Conservation (phyloP, 2,797 vertebrate genomes). For the Urophycis tenuis region DNA sequence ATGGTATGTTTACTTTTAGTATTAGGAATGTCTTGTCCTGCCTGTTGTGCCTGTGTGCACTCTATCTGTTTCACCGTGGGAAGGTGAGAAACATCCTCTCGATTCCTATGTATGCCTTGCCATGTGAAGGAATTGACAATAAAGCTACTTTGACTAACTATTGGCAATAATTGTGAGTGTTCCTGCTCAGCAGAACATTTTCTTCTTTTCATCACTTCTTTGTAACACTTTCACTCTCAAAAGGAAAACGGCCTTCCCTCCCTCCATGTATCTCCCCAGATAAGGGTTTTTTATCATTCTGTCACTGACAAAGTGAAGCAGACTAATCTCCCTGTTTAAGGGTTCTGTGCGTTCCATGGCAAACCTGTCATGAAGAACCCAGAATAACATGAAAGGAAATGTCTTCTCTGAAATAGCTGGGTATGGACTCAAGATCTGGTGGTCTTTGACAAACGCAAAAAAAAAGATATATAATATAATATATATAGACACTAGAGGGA, state of each 20-base stretch:
- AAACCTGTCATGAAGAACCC: conserved; percentile 31
- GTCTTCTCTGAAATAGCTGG: too few species aligned
- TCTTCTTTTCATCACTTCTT: background rate
- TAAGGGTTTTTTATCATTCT: conserved; percentile 57
- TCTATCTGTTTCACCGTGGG: too few species aligned
- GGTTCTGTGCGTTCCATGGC: conserved; percentile 31
- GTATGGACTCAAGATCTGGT: background rate
- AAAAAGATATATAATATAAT: too few species aligned
- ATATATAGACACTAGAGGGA: background rate
- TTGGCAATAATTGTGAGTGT: background rate
- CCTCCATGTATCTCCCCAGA: conserved; percentile 38
- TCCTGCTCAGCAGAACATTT: too few species aligned
- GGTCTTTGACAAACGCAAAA: background rate
- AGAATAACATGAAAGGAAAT: background rate
- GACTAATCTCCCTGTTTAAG: conserved; percentile 54
- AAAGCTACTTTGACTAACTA: background rate
- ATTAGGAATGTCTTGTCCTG: too few species aligned
- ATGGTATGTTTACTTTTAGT: too few species aligned
- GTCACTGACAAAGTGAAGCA: conserved; percentile 44
- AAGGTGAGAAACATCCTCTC: too few species aligned
- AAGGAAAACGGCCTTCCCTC: background rate
- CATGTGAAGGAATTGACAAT: too few species aligned
- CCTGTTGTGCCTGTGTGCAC: too few species aligned
- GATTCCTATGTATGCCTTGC: too few species aligned
- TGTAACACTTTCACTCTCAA: background rate